phyloP scores from a whole-genome alignment of 2,113 vertebrate species.

The Uropsilus gracilis region DNA sequence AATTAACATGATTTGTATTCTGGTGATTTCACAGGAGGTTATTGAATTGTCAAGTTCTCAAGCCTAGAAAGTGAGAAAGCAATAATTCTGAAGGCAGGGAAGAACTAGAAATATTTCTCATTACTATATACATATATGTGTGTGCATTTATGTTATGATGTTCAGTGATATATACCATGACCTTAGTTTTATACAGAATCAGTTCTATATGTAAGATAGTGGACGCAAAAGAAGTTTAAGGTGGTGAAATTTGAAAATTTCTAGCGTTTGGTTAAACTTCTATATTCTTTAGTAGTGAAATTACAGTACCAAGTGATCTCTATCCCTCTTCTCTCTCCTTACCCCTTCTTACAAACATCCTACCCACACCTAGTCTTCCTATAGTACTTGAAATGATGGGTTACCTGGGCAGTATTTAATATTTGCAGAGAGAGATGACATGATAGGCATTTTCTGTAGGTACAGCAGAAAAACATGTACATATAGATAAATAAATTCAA shows the following conservation, averaged over 20 bases:
- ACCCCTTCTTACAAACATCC: not conserved
- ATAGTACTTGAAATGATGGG: not conserved
- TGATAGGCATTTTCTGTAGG: not conserved
- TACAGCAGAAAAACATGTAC: not conserved
- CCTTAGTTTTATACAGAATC: not conserved
- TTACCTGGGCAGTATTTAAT: not conserved
- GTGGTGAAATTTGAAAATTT: conserved; percentile 4
- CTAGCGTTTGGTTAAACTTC: not conserved
- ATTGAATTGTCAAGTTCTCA: conserved; percentile 12
- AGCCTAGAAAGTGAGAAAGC: not conserved
- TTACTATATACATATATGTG: too few species aligned
- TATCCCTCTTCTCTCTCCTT: not conserved
- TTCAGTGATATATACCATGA: not conserved
- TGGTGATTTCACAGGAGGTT: not conserved
- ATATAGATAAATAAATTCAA: not conserved
- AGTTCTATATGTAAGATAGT: not conserved
- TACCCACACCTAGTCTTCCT: not conserved
- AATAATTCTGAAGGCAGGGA: too few species aligned
- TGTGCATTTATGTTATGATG: not conserved
- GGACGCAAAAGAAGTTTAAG: not conserved
- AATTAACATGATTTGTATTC: not conserved
- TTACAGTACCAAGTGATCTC: not conserved
- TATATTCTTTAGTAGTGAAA: conserved; percentile 31
- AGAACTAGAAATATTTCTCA: conserved; percentile 7
- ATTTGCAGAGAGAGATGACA: not conserved